These are phyloP conservation scores for Smittia sp. DNA, from an alignment of 2,888 invertebrate species.

Conservation along the genomic window DNA sequence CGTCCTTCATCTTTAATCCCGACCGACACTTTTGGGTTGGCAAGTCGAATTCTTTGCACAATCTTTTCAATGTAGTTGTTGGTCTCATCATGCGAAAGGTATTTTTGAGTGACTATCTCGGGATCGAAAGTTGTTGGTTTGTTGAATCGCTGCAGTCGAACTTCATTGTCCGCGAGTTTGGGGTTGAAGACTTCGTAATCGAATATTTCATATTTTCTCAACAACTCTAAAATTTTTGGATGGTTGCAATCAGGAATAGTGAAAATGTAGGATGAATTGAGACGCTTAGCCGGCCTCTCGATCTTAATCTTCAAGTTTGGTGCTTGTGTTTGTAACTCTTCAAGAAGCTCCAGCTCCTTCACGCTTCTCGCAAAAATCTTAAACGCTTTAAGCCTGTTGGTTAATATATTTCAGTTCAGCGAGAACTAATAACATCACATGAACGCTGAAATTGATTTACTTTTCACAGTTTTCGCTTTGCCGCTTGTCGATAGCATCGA, in stretches of 20 bases:
- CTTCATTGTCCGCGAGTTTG: not conserved
- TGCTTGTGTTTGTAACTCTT: not conserved
- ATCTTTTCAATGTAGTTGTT: constrained; percentile 50
- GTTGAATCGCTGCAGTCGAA: too few relatives aligned
- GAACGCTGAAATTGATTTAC: too few relatives aligned
- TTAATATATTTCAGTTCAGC: too few relatives aligned
- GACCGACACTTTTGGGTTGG: constrained; percentile 45
- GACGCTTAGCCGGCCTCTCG: not conserved
- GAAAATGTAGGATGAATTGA: not conserved
- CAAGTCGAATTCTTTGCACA: constrained; percentile 45
- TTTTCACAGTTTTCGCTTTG: too few relatives aligned
- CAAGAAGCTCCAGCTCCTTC: not conserved
- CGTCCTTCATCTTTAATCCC: constrained; percentile 48
- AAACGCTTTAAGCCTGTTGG: constrained; percentile 50
- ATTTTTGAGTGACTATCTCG: constrained; percentile 44
- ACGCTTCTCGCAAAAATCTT: not conserved
- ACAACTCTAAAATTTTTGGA: not conserved
- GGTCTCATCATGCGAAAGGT: constrained; percentile 49
- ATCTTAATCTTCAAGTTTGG: not conserved
- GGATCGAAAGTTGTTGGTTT: not conserved
- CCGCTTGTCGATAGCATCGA: too few relatives aligned
- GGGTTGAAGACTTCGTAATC: constrained; percentile 1
- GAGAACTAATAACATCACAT: too few relatives aligned
- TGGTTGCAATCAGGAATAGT: not conserved
- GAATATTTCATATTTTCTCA: not conserved